These are phyloP conservation scores for Albula glossodonta DNA, from an alignment of 2,113 vertebrate genomes.

Conservation along the genomic window DNA sequence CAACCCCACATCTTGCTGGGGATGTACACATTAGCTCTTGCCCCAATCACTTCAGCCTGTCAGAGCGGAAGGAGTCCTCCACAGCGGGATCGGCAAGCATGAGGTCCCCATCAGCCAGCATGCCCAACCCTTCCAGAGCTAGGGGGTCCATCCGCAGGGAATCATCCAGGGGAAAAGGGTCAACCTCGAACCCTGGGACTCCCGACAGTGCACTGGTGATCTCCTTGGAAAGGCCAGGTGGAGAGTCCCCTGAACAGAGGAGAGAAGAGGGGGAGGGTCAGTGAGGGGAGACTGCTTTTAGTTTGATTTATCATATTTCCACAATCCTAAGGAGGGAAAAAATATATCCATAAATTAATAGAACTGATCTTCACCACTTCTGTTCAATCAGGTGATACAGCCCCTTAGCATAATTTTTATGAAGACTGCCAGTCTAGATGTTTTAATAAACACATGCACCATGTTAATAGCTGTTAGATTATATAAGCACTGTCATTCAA, in stretches of 20 bases:
- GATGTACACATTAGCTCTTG: neutral
- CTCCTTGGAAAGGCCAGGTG: constrained; percentile 85
- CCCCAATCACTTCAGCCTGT: constrained; percentile 80
- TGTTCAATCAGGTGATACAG: neutral
- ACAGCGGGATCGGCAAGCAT: constrained; percentile 85
- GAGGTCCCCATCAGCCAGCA: constrained; percentile 84
- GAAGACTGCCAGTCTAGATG: neutral
- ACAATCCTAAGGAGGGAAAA: neutral
- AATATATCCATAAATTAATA: neutral
- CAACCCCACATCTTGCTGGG: neutral
- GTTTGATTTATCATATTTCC: neutral
- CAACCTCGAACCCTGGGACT: constrained; percentile 86
- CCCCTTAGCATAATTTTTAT: neutral
- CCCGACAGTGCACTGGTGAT: constrained; percentile 83
- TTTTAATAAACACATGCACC: neutral
- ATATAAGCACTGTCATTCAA: too few species aligned
- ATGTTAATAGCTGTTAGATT: neutral
- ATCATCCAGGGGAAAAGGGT: constrained; percentile 78
- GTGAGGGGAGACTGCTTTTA: neutral
- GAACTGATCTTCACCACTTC: neutral
- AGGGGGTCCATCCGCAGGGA: constrained; percentile 81
- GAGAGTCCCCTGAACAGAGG: constrained; percentile 70
- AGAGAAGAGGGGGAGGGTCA: neutral
- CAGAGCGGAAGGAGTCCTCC: constrained; percentile 89
- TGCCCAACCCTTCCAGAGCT: constrained; percentile 78